Base-by-base conservation (phyloP, 2,797 vertebrate species). In the Salarias fasciatus region DNA sequence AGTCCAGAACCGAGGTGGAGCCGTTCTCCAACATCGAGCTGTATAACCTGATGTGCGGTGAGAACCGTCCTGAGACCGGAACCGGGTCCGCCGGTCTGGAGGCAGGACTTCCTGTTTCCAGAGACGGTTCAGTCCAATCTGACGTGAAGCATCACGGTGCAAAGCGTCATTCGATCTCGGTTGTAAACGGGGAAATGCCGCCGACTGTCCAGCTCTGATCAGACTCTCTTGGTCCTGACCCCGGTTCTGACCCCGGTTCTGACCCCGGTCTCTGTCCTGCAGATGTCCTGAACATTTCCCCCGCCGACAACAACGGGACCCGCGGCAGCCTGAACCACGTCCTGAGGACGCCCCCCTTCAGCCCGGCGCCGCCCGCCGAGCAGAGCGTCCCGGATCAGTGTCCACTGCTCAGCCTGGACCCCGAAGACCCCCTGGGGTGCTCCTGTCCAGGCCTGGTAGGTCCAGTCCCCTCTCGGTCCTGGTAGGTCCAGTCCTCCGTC, bases 31-130 rank as follows among this genome's bases (percentile, higher is more conserved):
- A 92, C 72, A 63, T 90, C 8, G 93, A 94, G 77, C 83, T 94
- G 0, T 94, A 94, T 77, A 94, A 94, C 47, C 88, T 94, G 2
- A 93, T 94, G 91, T 94, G 93, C 63, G 93, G 93, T 94, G 72
- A 85, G 64, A 12, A 11, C 15, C 30, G 18, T 8, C 14, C 2
- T 47, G 3, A n/a, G n/a, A n/a, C n/a, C n/a, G n/a, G n/a, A n/a
- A n/a, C n/a, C n/a, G n/a, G n/a, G n/a, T n/a, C n/a, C n/a, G n/a
- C n/a, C n/a, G n/a, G n/a, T n/a, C n/a, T n/a, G n/a, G n/a, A n/a
- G n/a, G n/a, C n/a, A n/a, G n/a, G n/a, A n/a, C n/a, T n/a, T n/a
- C n/a, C n/a, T n/a, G n/a, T n/a, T n/a, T n/a, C n/a, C n/a, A n/a
- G n/a, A n/a, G n/a, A n/a, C n/a, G n/a, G n/a, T n/a, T n/a, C n/a